phyloP scores from a whole-genome alignment of 1,140 invertebrate genomes.

The Drosophila teissieri region DNA sequence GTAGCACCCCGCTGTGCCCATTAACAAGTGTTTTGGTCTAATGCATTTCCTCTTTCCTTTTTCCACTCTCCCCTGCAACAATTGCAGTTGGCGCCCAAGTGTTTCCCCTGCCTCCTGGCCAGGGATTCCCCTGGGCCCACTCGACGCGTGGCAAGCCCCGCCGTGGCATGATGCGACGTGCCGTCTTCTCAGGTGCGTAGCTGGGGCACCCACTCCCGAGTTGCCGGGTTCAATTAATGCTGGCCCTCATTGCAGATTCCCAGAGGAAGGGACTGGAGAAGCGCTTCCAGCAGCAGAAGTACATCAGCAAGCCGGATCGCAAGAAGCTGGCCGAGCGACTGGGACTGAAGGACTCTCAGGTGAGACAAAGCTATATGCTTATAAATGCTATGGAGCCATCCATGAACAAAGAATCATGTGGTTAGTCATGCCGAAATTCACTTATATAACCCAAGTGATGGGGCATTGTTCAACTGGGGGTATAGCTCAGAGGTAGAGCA shows the following conservation, averaged over 20 bases:
- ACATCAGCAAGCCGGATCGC: constrained; percentile 98
- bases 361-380: constrained; percentile 83
- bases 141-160: constrained; percentile 92
- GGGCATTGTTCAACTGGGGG: constrained; percentile 4
- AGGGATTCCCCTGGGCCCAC: constrained; percentile 92
- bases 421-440: not conserved
- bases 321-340: constrained; percentile 98
- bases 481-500: constrained; percentile 97
- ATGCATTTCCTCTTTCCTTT: constrained; percentile 49
- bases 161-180: constrained; percentile 96
- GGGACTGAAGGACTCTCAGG: constrained; percentile 97
- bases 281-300: constrained; percentile 98
- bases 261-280: constrained; percentile 97
- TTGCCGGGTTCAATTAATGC: constrained; percentile 8
- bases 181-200: constrained; percentile 89
- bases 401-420: not conserved
- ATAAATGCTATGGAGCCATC: too few species aligned
- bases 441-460: not conserved
- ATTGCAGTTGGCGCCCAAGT: constrained; percentile 85
- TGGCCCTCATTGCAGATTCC: constrained; percentile 90
- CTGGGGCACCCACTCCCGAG: not conserved
- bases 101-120: constrained; percentile 88
- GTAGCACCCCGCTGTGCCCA: constrained; percentile 48
- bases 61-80: constrained; percentile 7
- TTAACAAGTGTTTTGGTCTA: constrained; percentile 75